Conservation (phyloP, 2,113 vertebrate genomes). For the Saiga tatarica region DNA sequence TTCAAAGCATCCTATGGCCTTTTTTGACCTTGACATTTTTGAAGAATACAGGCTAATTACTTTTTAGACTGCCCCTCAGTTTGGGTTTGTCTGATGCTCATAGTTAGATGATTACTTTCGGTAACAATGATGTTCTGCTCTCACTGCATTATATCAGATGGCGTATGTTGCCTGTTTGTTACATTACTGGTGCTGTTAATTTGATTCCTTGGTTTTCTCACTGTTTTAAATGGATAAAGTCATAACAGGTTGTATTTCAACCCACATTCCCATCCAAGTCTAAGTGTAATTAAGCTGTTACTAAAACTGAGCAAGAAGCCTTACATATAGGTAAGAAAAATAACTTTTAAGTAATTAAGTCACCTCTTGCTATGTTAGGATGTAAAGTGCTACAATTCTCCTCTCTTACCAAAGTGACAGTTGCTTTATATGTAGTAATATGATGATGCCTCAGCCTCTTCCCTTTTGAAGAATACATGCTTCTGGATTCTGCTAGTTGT, state of each 20-base stretch:
- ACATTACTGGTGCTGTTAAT: not conserved
- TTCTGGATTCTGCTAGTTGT: not conserved
- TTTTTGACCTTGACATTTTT: not conserved
- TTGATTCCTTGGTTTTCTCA: not conserved
- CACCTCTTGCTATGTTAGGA: not conserved
- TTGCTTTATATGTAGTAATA: not conserved
- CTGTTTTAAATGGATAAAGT: slow-evolving; percentile 2
- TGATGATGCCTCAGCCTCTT: not conserved
- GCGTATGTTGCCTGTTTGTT: not conserved
- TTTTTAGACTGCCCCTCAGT: not conserved
- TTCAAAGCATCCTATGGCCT: not conserved
- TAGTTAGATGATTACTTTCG: slow-evolving; percentile 18
- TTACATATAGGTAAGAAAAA: not conserved
- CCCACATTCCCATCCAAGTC: not conserved
- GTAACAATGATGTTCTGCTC: not conserved
- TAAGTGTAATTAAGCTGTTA: slow-evolving; percentile 17
- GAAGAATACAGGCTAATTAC: not conserved
- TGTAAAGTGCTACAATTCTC: not conserved
- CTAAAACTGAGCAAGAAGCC: not conserved
- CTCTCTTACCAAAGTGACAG: not conserved
- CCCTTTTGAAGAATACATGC: not conserved
- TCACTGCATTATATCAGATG: not conserved
- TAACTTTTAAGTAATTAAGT: not conserved
- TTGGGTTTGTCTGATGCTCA: not conserved
- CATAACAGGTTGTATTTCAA: not conserved